Evolutionary conservation across 2,113 vertebrate genomes (phyloP).

Genomic region (Scolopax mira): DNA sequence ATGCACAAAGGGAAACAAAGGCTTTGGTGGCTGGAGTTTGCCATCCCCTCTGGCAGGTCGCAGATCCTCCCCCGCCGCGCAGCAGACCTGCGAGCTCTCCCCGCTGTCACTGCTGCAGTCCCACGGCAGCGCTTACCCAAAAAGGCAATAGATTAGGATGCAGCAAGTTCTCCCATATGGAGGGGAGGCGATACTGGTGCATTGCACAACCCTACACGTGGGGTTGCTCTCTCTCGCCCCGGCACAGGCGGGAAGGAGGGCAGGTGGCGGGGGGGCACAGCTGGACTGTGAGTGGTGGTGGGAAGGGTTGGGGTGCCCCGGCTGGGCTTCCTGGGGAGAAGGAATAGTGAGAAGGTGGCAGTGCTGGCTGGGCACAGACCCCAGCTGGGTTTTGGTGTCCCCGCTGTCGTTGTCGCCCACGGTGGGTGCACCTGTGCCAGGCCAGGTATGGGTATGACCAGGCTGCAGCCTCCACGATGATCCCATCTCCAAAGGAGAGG

Average conservation of each 20-base stretch:
- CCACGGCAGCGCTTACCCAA: constrained; percentile 49
- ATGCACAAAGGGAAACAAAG: constrained; percentile 39
- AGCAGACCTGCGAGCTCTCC: background rate
- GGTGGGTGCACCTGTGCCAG: rapidly evolving
- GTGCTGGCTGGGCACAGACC: background rate
- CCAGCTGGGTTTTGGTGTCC: background rate
- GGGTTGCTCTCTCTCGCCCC: background rate
- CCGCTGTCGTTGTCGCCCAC: background rate
- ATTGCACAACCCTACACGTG: constrained; percentile 61
- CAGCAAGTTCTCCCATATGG: constrained; percentile 23
- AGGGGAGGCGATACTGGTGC: constrained; percentile 65
- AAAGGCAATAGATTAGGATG: constrained; percentile 57
- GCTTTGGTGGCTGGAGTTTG: background rate
- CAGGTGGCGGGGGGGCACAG: background rate
- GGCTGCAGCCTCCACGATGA: rapidly evolving
- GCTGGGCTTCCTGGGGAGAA: background rate
- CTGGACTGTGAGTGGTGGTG: rapidly evolving
- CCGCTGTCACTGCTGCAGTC: constrained; percentile 62
- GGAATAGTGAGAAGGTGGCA: background rate
- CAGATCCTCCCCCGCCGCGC: background rate
- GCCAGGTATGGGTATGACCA: background rate
- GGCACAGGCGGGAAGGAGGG: background rate
- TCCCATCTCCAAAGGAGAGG: background rate
- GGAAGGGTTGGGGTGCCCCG: background rate
- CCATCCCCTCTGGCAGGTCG: background rate